Evolutionary conservation across 64 coral and sea anemone species (phyloP), one percentile per base, ranked within the genome.

Genomic region (Pachyseris speciosa): DNA sequence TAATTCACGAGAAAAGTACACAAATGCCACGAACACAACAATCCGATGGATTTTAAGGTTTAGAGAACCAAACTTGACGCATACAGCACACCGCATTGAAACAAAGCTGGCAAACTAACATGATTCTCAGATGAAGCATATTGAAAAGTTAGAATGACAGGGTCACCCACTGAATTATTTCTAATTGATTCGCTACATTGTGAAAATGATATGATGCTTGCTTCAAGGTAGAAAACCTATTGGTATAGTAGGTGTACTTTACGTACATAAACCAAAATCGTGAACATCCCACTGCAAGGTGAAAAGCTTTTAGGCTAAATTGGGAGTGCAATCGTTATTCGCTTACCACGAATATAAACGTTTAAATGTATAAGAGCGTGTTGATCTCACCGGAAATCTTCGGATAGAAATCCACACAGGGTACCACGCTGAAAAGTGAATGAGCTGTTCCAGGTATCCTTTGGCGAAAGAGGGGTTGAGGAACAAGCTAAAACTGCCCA

Each of bases 361-460:
- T 74, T 27, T 25, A 74, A 37, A 41, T 11, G 34, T 38, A 49
- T 10, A 76, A 76, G 26, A 50, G 42, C 27, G 16, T 31, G 4
- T 50, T 28, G 24, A 31, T 79, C 75, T 36, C 58, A 79, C 75
- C 75, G 28, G 75, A 79, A 79, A 79, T 79, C 75, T 79, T 55
- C 5, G 48, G 13, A 36, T n/a, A 20, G 75, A 9, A 19, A 32
- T 37, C 29, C 48, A 79, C 75, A 79, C 47, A 5, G 37, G 13
- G 58, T 4, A 1, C 15, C 3, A 22, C 26, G 70, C 39, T 74
- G 40, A 74, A 45, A 74, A 74, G 10, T n/a, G 38, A 47, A 27
- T 74, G 70, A 74, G 22, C 22, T 28, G 12, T 57, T 19, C 6
- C 4, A 64, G 59, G 5, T 64, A 64, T 67, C 64, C 28, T 6